Evolutionary conservation across 2,888 invertebrate genomes (phyloP).

Genomic region (Xanthia icteritia): DNA sequence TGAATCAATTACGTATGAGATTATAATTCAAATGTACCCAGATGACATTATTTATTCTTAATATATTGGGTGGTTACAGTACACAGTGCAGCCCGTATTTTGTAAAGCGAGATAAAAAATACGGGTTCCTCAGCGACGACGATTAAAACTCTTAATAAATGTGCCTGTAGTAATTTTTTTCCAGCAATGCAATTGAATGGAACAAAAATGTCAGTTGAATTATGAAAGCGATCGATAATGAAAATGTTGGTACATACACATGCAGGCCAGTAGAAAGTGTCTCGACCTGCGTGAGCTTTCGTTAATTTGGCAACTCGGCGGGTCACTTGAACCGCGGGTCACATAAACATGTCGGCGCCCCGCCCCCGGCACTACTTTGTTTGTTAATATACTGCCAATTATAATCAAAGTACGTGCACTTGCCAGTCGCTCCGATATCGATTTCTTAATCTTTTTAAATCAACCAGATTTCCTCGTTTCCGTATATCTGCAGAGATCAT

Average conservation of each 20-base stretch:
- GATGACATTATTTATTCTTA: conserved; percentile 48
- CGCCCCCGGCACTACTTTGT: conserved; percentile 87
- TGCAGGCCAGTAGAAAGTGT: conserved; percentile 88
- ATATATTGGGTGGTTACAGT: conserved; percentile 46
- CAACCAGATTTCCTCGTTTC: conserved; percentile 78
- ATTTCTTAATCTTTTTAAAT: conserved; percentile 85
- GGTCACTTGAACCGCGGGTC: conserved; percentile 84
- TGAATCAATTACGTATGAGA: conserved; percentile 63
- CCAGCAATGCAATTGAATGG: conserved; percentile 82
- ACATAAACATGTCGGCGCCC: conserved; percentile 87
- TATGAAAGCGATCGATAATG: conserved; percentile 89
- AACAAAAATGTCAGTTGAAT: conserved; percentile 89
- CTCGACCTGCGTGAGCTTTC: conserved; percentile 87
- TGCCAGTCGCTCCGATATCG: conserved; percentile 79
- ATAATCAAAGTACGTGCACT: conserved; percentile 83
- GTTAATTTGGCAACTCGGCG: conserved; percentile 84
- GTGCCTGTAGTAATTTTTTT: conserved; percentile 72
- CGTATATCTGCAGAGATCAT: conserved; percentile 69
- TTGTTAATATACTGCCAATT: conserved; percentile 88
- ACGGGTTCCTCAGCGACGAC: conserved; percentile 66
- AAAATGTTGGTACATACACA: conserved; percentile 85
- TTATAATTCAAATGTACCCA: conserved; percentile 55
- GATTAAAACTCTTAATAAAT: conserved; percentile 75
- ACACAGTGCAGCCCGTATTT: conserved; percentile 57
- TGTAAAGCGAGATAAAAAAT: conserved; percentile 69